Percentiles rank a stretch among this genome's conserved stretches.
phyloP scores from a whole-genome alignment of 2,888 invertebrate species.

The Galerucella pusilla region DNA sequence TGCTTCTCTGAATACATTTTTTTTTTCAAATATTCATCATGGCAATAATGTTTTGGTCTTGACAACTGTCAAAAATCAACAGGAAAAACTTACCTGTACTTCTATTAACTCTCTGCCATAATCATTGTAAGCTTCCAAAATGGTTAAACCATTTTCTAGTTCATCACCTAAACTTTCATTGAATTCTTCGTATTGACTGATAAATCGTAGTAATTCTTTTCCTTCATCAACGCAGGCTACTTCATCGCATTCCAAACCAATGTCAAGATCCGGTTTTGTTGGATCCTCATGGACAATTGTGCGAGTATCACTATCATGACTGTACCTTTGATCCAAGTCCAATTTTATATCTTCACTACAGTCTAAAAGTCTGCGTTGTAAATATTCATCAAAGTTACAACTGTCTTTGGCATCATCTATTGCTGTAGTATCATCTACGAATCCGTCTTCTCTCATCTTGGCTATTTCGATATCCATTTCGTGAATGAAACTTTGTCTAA shows the following conservation, averaged over 20 bases:
- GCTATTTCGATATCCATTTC: slow-evolving; percentile 49
- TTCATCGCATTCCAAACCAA: neutral
- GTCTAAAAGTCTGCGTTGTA: neutral
- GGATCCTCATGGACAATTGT: neutral
- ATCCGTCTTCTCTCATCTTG: slow-evolving; percentile 49
- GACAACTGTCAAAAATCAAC: too few species aligned
- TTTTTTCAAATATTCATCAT: too few species aligned
- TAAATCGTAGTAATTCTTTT: neutral
- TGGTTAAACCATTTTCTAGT: slow-evolving; percentile 46
- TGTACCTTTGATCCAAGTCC: neutral
- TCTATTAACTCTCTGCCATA: slow-evolving; percentile 55
- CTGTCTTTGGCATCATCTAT: neutral
- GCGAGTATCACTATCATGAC: neutral
- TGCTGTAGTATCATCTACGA: slow-evolving; percentile 36
- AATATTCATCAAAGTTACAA: too few species aligned
- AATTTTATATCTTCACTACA: neutral
- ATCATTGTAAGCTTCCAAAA: slow-evolving; percentile 57
- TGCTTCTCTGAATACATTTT: too few species aligned
- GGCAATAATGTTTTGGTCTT: too few species aligned
- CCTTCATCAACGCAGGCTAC: neutral
- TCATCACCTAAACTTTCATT: slow-evolving; percentile 46
- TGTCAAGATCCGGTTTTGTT: neutral
- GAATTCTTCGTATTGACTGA: slow-evolving; percentile 37
- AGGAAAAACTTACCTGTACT: slow-evolving; percentile 32
- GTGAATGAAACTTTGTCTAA: slow-evolving; percentile 43